Base-by-base conservation (phyloP, 2,888 invertebrate genomes). In the Dendrolimus houi region DNA sequence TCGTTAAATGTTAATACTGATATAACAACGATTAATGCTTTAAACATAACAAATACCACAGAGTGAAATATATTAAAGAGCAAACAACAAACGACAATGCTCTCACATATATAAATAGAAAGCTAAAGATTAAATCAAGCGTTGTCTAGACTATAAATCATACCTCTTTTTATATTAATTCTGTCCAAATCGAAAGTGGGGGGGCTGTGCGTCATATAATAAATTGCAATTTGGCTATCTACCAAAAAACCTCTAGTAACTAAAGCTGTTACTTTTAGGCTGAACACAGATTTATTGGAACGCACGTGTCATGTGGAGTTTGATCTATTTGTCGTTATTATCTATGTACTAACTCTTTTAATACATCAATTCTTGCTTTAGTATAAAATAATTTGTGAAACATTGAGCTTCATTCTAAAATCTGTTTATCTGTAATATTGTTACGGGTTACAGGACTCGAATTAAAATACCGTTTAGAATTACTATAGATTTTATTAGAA, bases 181-280 rank as follows among this genome's bases (percentile, higher is more conserved):
- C 63, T 60, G 59, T 60, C 60, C 60, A 62, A 64, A 60, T 57
- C 65, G 54, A 58, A 64, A 61, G 62, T 58, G 63, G 63, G 9
- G 29, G 65, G 68, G 67, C 65, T 66, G 68, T 79, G 73, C 80
- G 82, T 82, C 82, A 81, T 74, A 74, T 73, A 75, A 79, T 81
- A 81, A 78, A 81, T 81, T 71, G 70, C 64, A 70, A 70, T 69
- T 77, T 83, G 83, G 83, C 83, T 62, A 55, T 56, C 57, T 47
- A 72, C 81, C 81, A 81, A 74, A n/a, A 67, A 64, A 47, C 47
- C 9, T 47, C 9, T 47, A 47, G 47, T 47, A 47, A 47, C 47
- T 8, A 47, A 47, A 8, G 47, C 47, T 47, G 47, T 47, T 47
- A 52, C 55, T 52, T n/a, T 60, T 56, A 47, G 53, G 53, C 40